Evolutionary conservation across 2,888 invertebrate genomes (phyloP).

Genomic region (Acleris sparsana): DNA sequence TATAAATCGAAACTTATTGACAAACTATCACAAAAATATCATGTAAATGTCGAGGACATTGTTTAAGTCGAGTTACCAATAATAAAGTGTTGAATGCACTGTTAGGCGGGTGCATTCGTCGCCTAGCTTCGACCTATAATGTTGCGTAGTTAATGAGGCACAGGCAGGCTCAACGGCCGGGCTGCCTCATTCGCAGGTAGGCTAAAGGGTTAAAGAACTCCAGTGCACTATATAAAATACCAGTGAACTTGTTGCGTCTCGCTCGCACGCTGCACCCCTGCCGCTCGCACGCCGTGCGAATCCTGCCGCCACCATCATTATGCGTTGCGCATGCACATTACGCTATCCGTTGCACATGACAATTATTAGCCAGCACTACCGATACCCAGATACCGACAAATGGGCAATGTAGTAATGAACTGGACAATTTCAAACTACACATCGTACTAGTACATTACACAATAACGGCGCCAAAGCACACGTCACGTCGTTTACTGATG

Average conservation of each 20-base stretch:
- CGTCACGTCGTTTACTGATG: neutral
- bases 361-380: constrained; percentile 16
- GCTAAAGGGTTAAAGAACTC: constrained; percentile 84
- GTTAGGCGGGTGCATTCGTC: constrained; percentile 52
- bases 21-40: too few species aligned
- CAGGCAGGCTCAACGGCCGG: constrained; percentile 82
- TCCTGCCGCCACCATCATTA: constrained; percentile 73
- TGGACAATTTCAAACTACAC: constrained; percentile 4
- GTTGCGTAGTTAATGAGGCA: constrained; percentile 76
- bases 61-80: too few species aligned
- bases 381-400: neutral
- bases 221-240: constrained; percentile 83
- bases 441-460: neutral
- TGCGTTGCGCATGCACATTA: constrained; percentile 79
- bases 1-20: too few species aligned
- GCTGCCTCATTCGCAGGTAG: constrained; percentile 83
- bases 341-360: constrained; percentile 58
- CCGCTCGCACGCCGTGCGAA: constrained; percentile 77
- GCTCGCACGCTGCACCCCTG: constrained; percentile 70
- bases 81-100: constrained; percentile 46
- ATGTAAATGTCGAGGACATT: too few species aligned
- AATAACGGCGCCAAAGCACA: neutral
- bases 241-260: constrained; percentile 79
- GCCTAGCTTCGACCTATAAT: constrained; percentile 78
- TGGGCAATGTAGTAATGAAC: constrained; percentile 4